A percentile compares a stretch with the other conserved stretches of the same genome.
These are phyloP conservation scores for Limnephilus auricula DNA, from an alignment of 2,888 invertebrate species.

Conservation along the genomic window DNA sequence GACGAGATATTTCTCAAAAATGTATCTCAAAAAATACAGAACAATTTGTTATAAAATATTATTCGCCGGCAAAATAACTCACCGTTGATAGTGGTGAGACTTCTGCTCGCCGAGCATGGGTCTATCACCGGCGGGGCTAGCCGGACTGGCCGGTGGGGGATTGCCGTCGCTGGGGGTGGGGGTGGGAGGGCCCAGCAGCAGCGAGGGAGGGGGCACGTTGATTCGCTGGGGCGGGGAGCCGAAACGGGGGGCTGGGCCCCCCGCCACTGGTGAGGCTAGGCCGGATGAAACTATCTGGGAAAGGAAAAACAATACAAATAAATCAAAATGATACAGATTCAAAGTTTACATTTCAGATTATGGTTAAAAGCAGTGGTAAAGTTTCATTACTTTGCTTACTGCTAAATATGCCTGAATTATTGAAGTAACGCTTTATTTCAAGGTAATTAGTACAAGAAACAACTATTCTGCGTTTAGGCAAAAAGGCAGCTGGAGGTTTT, in stretches of 20 bases:
- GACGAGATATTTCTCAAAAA: not conserved
- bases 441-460: too few relatives aligned
- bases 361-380: too few relatives aligned
- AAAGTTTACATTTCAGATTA: too few relatives aligned
- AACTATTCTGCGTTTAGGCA: too few relatives aligned
- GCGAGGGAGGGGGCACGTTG: slow-evolving; percentile 48
- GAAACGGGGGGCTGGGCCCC: slow-evolving; percentile 59
- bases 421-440: too few relatives aligned
- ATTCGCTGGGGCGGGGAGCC: slow-evolving; percentile 64
- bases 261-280: slow-evolving; percentile 63
- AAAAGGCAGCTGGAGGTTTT: too few relatives aligned
- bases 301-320: not conserved
- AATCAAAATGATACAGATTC: not conserved
- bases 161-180: slow-evolving; percentile 50
- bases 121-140: slow-evolving; percentile 56
- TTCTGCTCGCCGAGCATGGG: slow-evolving; percentile 62
- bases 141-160: slow-evolving; percentile 57
- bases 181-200: slow-evolving; percentile 48
- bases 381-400: too few relatives aligned
- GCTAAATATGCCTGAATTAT: too few relatives aligned
- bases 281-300: slow-evolving; percentile 65
- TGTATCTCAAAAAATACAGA: not conserved
- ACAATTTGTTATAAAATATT: not conserved
- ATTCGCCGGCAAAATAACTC: not conserved
- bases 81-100: slow-evolving; percentile 65